These are phyloP conservation scores for Lobophora halterata DNA, from an alignment of 2,888 invertebrate species.

Conservation along the genomic window DNA sequence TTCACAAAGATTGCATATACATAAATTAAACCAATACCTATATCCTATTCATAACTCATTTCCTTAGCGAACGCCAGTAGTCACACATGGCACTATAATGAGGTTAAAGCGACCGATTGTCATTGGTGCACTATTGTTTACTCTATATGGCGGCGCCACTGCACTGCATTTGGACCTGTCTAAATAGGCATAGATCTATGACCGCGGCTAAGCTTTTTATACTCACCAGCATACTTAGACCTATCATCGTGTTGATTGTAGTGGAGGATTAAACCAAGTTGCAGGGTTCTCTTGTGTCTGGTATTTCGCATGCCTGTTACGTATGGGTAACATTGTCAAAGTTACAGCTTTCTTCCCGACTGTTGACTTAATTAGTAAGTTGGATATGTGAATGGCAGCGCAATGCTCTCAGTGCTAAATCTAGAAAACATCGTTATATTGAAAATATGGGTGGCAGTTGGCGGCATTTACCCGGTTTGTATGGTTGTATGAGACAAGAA, in stretches of 20 bases:
- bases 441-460: constrained; percentile 68
- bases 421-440: constrained; percentile 72
- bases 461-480: constrained; percentile 44
- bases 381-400: constrained; percentile 80
- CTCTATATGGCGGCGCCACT: constrained; percentile 75
- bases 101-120: constrained; percentile 65
- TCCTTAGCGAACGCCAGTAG: constrained; percentile 34
- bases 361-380: constrained; percentile 79
- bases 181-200: constrained; percentile 78
- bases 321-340: constrained; percentile 79
- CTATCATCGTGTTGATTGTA: constrained; percentile 20
- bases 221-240: constrained; percentile 43
- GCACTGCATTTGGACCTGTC: constrained; percentile 66
- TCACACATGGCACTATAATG: constrained; percentile 68
- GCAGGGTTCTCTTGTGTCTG: constrained; percentile 39
- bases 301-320: constrained; percentile 58
- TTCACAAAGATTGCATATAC: constrained; percentile 7
- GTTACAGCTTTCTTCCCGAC: constrained; percentile 75
- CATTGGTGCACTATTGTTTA: constrained; percentile 74
- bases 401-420: constrained; percentile 70
- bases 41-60: constrained; percentile 35
- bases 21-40: constrained; percentile 22
- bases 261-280: background rate
- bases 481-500: constrained; percentile 49
- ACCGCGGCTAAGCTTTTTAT: constrained; percentile 66